These are phyloP conservation scores for Caenorhabditis sp. DNA, from an alignment of 2,888 invertebrate genomes.

Conservation along the genomic window DNA sequence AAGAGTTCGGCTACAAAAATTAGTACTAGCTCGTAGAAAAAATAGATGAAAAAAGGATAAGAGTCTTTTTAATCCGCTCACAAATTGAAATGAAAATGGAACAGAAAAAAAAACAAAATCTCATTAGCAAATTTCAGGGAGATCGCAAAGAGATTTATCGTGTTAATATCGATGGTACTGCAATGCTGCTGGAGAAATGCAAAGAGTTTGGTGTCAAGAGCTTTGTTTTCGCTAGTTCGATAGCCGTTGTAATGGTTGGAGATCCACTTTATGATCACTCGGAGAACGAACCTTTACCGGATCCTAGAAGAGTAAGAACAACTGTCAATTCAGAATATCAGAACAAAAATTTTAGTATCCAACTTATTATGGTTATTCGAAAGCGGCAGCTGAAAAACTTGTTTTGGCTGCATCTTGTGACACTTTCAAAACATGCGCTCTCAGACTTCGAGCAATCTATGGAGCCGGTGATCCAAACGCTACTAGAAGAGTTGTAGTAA, in stretches of 20 bases:
- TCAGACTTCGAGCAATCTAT: conserved; percentile 29
- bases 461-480: conserved; percentile 36
- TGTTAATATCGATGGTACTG: conserved; percentile 18
- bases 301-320: background rate
- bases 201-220: background rate
- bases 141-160: background rate
- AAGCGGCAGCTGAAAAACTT: conserved; percentile 18
- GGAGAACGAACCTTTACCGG: conserved; percentile 13
- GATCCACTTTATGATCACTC: conserved; percentile 14
- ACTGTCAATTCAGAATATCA: background rate
- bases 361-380: conserved; percentile 21
- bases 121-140: background rate
- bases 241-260: conserved; percentile 22
- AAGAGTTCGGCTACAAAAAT: too few relatives aligned
- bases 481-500: conserved; percentile 28
- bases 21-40: too few relatives aligned
- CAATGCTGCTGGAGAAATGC: conserved; percentile 15
- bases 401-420: conserved; percentile 14
- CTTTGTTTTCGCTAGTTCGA: conserved; percentile 20
- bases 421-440: conserved; percentile 14
- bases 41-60: background rate
- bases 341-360: conserved; percentile 12
- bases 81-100: too few relatives aligned
- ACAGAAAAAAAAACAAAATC: background rate
- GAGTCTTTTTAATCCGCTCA: too few relatives aligned